A percentile compares a stretch with the other conserved stretches of the same genome.
phyloP scores from a whole-genome alignment of 2,113 vertebrate genomes.

The Nipponia nippon region DNA sequence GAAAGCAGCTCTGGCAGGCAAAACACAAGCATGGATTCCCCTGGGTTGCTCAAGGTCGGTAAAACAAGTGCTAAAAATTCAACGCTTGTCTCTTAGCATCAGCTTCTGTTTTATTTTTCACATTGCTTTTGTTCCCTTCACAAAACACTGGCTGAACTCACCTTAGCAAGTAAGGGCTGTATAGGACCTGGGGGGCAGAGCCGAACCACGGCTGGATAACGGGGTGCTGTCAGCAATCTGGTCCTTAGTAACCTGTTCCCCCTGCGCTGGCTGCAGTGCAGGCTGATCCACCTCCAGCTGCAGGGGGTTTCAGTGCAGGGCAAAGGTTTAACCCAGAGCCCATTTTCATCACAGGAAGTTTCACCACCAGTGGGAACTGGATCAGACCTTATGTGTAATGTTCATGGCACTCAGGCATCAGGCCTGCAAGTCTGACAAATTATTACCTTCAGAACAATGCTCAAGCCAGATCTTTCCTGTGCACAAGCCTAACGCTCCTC shows the following conservation, averaged over 20 bases:
- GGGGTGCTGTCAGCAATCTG: neutral
- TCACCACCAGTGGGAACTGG: neutral
- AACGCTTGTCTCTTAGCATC: neutral
- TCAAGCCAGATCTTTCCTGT: neutral
- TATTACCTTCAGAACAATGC: neutral
- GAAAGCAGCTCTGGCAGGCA: constrained; percentile 25
- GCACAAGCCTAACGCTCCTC: neutral
- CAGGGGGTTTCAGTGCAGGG: rapidly evolving
- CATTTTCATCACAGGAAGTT: rapidly evolving
- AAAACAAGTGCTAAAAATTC: neutral
- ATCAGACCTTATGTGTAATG: rapidly evolving
- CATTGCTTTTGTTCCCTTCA: neutral
- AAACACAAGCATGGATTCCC: constrained; percentile 18
- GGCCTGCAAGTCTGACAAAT: neutral
- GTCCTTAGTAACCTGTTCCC: neutral
- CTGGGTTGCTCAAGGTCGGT: constrained; percentile 31
- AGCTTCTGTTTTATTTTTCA: neutral
- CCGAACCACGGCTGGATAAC: rapidly evolving
- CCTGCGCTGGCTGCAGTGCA: rapidly evolving
- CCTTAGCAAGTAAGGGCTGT: neutral
- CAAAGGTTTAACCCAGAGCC: neutral
- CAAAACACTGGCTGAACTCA: neutral
- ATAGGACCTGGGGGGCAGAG: neutral
- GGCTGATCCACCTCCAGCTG: neutral
- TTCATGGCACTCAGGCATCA: neutral